Evolutionary conservation across 2,888 invertebrate genomes (phyloP).

Genomic region (Antheraea yamamai): DNA sequence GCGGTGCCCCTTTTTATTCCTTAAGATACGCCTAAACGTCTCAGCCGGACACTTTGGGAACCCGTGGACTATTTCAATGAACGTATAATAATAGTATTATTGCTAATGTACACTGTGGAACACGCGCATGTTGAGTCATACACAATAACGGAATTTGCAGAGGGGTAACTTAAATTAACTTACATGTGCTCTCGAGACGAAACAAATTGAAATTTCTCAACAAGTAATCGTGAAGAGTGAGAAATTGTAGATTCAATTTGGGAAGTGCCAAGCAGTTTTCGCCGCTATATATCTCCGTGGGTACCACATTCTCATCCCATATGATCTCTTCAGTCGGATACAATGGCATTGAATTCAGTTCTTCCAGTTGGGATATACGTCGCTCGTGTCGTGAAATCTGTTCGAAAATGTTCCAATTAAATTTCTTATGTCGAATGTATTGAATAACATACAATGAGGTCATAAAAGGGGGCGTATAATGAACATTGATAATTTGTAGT

Average conservation of each 20-base stretch:
- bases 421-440: neutral
- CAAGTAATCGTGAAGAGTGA: constrained; percentile 98
- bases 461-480: neutral
- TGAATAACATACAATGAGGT: neutral
- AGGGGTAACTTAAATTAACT: constrained; percentile 55
- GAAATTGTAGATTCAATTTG: constrained; percentile 98
- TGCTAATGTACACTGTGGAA: neutral
- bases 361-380: constrained; percentile 95
- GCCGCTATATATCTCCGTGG: constrained; percentile 97
- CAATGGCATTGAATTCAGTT: constrained; percentile 98
- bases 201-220: constrained; percentile 98
- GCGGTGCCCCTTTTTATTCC: no score
- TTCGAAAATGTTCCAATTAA: constrained; percentile 16
- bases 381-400: constrained; percentile 93
- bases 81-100: no score
- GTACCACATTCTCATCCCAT: constrained; percentile 99
- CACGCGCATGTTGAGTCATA: neutral
- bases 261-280: constrained; percentile 98
- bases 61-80: neutral
- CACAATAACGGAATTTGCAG: neutral
- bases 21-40: no score
- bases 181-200: constrained; percentile 97
- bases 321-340: constrained; percentile 99
- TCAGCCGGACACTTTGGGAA: no score
- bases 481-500: neutral